Evolutionary conservation across 2,797 vertebrate species (phyloP), one percentile per base, ranked within the genome.

Genomic region (Darevskia mixta): DNA sequence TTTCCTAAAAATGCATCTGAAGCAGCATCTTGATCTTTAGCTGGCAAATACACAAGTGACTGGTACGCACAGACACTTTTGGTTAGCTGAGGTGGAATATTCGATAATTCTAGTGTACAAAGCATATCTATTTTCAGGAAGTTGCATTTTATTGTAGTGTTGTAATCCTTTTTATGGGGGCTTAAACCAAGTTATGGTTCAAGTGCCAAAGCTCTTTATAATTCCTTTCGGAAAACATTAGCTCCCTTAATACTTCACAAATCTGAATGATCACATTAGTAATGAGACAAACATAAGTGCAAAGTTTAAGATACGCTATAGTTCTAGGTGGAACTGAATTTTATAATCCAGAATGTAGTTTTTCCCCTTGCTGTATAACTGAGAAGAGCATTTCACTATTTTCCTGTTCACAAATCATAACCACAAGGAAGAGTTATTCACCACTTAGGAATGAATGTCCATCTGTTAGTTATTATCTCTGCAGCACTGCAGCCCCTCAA

Each of bases 391-490:
- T 94, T 94, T 95, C 82, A 71, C 80, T 94, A 35, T 90, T 95
- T 95, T 92, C 66, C 85, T 88, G 73, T 92, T 95, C 95, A 95
- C 95, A 94, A 90, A 94, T 95, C 93, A 91, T 94, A 95, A 95
- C 95, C 94, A 94, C 94, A 93, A 87, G 0, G 88, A 92, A 91
- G 87, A 86, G 73, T 95, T 96, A 93, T 94, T 96, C 95, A 96
- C 79, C 82, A 90, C 93, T 95, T 92, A 91, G 95, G 95, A 96
- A 96, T 96, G 95, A 95, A 93, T 90, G 93, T 90, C 94, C 95
- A 95, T 95, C 95, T 96, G 95, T 91, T 95, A 94, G 91, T 90
- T 95, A 95, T 96, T 96, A 95, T 95, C 91, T 92, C 88, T 86
- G 90, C 94, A 90, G 67, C 76, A 81, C 86, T 93, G 83, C 89